These are phyloP conservation scores for Anthoscopus minutus DNA, from an alignment of 2,113 vertebrate species.

Conservation along the genomic window DNA sequence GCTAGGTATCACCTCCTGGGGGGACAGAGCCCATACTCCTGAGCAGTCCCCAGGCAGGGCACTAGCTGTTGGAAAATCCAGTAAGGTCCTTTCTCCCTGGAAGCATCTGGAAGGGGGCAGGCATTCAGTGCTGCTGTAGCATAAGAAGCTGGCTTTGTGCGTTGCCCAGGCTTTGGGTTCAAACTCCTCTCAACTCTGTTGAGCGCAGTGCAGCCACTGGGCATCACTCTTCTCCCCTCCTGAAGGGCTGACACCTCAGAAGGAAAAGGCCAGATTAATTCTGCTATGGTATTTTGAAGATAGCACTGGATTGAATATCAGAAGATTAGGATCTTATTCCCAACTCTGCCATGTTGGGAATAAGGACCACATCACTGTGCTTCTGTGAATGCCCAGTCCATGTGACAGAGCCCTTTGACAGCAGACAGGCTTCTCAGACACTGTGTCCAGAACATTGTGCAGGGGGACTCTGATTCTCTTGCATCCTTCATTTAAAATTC, in stretches of 20 bases:
- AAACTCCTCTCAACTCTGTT: background rate
- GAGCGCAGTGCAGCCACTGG: background rate
- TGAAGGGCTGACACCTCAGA: background rate
- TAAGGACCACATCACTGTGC: background rate
- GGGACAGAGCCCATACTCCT: background rate
- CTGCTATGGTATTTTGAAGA: background rate
- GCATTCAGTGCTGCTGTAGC: background rate
- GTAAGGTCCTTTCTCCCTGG: background rate
- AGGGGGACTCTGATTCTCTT: background rate
- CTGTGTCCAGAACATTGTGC: background rate
- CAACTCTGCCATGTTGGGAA: background rate
- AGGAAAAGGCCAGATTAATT: background rate
- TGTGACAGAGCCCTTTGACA: background rate
- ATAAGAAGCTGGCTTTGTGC: background rate
- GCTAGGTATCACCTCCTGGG: background rate
- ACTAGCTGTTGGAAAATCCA: background rate
- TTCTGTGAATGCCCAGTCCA: background rate
- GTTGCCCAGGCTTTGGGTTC: background rate
- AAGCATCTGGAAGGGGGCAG: background rate
- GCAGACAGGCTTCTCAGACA: background rate
- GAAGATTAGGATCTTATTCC: background rate
- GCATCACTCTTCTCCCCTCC: background rate
- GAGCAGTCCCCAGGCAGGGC: background rate
- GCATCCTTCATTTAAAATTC: background rate
- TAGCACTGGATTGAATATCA: background rate